These are phyloP conservation scores for Ctenopoma multispine DNA, from an alignment of 2,797 vertebrate genomes.

Conservation along the genomic window DNA sequence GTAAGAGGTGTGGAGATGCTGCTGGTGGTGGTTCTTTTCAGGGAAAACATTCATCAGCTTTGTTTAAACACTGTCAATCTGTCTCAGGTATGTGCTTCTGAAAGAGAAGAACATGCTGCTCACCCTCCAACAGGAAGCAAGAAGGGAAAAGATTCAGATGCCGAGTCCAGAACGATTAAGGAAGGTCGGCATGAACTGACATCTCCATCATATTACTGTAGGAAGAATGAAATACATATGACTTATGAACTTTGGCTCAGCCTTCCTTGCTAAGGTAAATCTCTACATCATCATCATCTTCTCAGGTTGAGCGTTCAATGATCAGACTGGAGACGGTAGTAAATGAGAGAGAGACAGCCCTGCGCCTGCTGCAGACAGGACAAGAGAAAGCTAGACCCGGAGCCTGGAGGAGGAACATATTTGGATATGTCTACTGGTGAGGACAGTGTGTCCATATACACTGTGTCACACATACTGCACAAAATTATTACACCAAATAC, in stretches of 20 bases:
- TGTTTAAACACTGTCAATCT: slow-evolving; percentile 13
- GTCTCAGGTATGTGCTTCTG: slow-evolving; percentile 93
- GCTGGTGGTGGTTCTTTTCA: background rate
- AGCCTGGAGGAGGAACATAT: slow-evolving; percentile 90
- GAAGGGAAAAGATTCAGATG: slow-evolving; percentile 88
- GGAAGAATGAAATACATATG: background rate
- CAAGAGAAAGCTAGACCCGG: slow-evolving; percentile 92
- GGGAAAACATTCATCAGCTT: background rate
- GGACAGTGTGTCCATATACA: background rate
- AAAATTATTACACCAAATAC: background rate
- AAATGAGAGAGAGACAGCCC: slow-evolving; percentile 90
- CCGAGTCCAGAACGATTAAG: slow-evolving; percentile 93
- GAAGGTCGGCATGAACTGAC: slow-evolving; percentile 85
- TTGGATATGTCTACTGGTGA: slow-evolving; percentile 92
- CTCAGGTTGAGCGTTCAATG: slow-evolving; percentile 91
- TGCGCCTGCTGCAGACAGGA: slow-evolving; percentile 94
- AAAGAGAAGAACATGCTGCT: slow-evolving; percentile 98
- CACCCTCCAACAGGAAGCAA: slow-evolving; percentile 92
- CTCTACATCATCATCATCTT: slow-evolving; percentile 1
- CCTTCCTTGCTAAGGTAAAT: background rate
- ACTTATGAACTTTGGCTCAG: background rate
- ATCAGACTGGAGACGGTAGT: slow-evolving; percentile 89
- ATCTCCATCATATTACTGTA: background rate
- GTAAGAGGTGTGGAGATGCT: slow-evolving; percentile 75
- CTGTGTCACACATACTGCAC: background rate